Evolutionary conservation across 2,888 invertebrate genomes (phyloP).

Genomic region (Maniola hyperantus): DNA sequence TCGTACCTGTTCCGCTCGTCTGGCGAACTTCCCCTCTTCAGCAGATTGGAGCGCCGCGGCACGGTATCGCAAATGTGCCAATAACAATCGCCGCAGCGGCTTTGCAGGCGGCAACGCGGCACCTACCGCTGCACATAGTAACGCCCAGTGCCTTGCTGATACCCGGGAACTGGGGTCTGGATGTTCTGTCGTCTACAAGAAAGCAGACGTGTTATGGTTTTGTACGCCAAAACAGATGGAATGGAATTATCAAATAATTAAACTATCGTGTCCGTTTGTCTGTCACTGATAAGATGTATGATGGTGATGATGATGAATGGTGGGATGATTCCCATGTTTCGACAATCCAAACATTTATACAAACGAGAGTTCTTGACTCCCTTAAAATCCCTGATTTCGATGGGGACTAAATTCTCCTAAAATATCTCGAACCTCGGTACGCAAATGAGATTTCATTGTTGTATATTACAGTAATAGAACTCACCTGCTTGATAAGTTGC

Average conservation of each 20-base stretch:
- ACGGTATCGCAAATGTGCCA: slow-evolving; percentile 94
- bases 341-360: not conserved
- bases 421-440: not conserved
- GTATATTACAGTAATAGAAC: no score
- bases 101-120: slow-evolving; percentile 93
- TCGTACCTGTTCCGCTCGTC: slow-evolving; percentile 92
- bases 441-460: no score
- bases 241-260: no score
- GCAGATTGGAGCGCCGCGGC: slow-evolving; percentile 92
- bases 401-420: not conserved
- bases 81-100: slow-evolving; percentile 91
- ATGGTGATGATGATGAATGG: not conserved
- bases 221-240: not conserved
- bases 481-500: slow-evolving; percentile 92
- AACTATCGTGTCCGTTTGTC: not conserved
- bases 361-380: no score
- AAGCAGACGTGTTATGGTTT: not conserved
- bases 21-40: slow-evolving; percentile 96
- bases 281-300: not conserved
- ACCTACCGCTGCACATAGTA: slow-evolving; percentile 83
- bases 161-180: slow-evolving; percentile 94
- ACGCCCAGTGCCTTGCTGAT: slow-evolving; percentile 95
- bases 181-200: slow-evolving; percentile 90
- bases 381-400: no score
- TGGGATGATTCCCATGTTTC: not conserved